Evolutionary conservation across 2,797 vertebrate genomes (phyloP).

Genomic region (Liasis olivaceus): DNA sequence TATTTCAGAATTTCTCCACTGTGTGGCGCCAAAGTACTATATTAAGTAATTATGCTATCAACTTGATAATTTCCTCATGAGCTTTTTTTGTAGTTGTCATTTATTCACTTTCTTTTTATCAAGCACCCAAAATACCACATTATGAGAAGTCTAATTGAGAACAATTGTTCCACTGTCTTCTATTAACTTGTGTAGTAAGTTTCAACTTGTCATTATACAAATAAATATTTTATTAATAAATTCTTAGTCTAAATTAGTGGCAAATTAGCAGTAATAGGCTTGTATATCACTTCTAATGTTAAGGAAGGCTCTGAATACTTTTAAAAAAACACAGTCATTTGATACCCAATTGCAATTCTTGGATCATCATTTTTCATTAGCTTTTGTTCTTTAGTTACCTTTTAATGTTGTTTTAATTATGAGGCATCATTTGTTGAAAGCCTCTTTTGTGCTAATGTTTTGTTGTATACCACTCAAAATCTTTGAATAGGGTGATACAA

Average conservation of each 20-base stretch:
- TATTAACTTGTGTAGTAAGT: not conserved
- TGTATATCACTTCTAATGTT: not conserved
- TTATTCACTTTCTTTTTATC: constrained; percentile 5
- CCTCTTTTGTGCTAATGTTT: not conserved
- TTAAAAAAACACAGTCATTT: too few relatives aligned
- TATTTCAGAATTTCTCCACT: constrained; percentile 58
- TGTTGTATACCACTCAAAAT: not conserved
- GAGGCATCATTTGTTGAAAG: not conserved
- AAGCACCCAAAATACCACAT: not conserved
- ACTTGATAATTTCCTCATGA: not conserved
- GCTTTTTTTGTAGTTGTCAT: not conserved
- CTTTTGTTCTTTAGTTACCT: not conserved
- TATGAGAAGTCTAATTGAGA: not conserved
- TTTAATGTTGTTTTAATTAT: not conserved
- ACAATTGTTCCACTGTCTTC: not conserved
- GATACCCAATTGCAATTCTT: not conserved
- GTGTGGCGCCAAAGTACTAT: constrained; percentile 60
- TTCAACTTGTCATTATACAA: not conserved
- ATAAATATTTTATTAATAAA: not conserved
- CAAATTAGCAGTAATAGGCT: not conserved
- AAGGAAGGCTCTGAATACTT: not conserved
- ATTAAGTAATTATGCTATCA: constrained; percentile 36
- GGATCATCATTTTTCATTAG: not conserved
- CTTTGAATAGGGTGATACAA: not conserved
- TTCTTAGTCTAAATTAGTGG: not conserved